Conservation (phyloP, 1,140 invertebrate genomes). For the Chymomyza costata region DNA sequence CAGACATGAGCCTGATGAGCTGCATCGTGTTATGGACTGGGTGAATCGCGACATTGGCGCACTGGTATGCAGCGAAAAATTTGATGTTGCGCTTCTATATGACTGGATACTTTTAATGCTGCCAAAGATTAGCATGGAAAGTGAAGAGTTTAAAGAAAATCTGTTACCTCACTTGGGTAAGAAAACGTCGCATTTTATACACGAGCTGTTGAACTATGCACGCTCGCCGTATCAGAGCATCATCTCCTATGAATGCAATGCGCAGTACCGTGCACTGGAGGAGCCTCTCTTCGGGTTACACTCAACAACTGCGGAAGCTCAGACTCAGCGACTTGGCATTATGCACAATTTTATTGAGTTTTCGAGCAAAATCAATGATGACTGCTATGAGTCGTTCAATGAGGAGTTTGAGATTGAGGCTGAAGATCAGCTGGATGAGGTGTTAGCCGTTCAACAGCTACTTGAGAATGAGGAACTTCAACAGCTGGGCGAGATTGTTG, state of each 20-base stretch:
- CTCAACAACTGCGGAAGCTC: not conserved
- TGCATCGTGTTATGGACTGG: slow-evolving; percentile 38
- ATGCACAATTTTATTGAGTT: slow-evolving; percentile 41
- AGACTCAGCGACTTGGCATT: not conserved
- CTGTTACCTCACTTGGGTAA: slow-evolving; percentile 77
- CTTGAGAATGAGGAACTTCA: too few relatives aligned
- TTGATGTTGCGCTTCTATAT: slow-evolving; percentile 11
- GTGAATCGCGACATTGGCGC: slow-evolving; percentile 48
- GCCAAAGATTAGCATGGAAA: slow-evolving; percentile 14
- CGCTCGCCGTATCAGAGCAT: slow-evolving; percentile 84
- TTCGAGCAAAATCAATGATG: slow-evolving; percentile 24
- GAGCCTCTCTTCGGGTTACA: not conserved
- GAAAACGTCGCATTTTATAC: slow-evolving; percentile 87
- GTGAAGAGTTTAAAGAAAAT: slow-evolving; percentile 7
- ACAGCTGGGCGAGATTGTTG: too few relatives aligned
- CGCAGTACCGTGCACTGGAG: slow-evolving; percentile 16
- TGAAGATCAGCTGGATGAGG: slow-evolving; percentile 20
- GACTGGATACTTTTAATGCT: slow-evolving; percentile 26
- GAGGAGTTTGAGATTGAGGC: slow-evolving; percentile 24
- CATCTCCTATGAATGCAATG: slow-evolving; percentile 45
- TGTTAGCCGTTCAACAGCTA: not conserved
- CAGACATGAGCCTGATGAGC: slow-evolving; percentile 18
- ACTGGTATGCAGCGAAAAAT: slow-evolving; percentile 8
- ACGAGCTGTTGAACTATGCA: slow-evolving; percentile 92
- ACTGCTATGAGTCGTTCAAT: slow-evolving; percentile 31